Conservation (phyloP, 2,797 vertebrate species). For the Steatocranus sp. region DNA sequence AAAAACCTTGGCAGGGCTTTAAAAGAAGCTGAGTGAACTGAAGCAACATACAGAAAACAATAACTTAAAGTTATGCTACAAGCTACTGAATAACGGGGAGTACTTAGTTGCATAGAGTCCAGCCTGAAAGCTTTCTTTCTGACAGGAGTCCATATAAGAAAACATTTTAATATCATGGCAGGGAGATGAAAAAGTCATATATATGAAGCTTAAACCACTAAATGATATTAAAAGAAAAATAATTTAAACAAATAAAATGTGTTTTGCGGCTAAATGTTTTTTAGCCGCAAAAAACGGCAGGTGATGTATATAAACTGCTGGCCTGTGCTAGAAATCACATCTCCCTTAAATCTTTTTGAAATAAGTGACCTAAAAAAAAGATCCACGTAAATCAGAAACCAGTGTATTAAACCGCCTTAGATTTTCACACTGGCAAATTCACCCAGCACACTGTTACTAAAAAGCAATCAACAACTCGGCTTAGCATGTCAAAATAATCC, state of each 20-base stretch:
- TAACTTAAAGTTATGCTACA: not conserved
- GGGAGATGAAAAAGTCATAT: not conserved
- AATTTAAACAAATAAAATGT: not conserved
- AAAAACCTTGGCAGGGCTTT: rapidly evolving
- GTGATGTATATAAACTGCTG: not conserved
- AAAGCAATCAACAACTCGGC: not conserved
- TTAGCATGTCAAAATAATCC: not conserved
- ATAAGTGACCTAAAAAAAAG: not conserved
- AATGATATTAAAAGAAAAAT: not conserved
- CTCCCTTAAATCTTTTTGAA: not conserved
- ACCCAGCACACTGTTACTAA: not conserved
- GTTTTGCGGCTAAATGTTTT: not conserved
- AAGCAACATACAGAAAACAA: not conserved
- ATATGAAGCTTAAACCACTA: not conserved
- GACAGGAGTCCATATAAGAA: not conserved
- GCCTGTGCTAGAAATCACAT: not conserved
- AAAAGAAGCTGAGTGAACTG: not conserved
- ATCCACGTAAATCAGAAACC: not conserved
- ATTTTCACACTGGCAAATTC: not conserved
- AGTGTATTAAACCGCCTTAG: not conserved
- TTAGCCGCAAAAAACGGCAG: too few relatives aligned
- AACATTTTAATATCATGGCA: not conserved
- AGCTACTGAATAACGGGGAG: not conserved
- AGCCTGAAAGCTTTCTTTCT: not conserved
- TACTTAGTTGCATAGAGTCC: not conserved